Percentiles rank a stretch among this genome's conserved stretches.
These are phyloP conservation scores for Phoebastria nigripes DNA, from an alignment of 2,797 vertebrate genomes.

Conservation along the genomic window DNA sequence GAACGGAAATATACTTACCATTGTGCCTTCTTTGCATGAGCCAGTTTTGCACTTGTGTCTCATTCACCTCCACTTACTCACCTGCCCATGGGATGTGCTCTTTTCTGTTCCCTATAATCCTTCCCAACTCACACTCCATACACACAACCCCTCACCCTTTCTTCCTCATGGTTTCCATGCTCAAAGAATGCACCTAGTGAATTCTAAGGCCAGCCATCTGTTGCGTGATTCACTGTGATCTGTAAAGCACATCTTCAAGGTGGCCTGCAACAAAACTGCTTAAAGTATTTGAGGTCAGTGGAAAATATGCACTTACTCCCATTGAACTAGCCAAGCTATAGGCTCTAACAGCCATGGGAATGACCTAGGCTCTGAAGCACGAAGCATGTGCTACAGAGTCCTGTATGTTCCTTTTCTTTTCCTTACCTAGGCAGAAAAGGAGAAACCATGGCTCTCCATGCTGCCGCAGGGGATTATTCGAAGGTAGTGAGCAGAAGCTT, in stretches of 20 bases:
- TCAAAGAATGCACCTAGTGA: background rate
- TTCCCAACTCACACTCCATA: background rate
- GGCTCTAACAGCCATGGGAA: background rate
- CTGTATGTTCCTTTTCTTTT: background rate
- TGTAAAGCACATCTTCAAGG: background rate
- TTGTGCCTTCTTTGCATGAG: background rate
- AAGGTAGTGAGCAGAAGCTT: background rate
- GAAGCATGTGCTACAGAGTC: fast-evolving
- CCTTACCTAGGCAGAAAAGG: background rate
- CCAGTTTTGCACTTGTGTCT: background rate
- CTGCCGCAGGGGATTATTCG: background rate
- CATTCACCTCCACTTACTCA: background rate
- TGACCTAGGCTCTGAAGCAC: background rate
- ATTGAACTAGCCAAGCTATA: fast-evolving
- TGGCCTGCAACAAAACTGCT: background rate
- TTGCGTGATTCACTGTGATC: background rate
- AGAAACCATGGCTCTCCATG: background rate
- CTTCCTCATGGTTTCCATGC: background rate
- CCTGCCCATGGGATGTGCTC: background rate
- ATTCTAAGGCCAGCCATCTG: background rate
- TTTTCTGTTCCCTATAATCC: background rate
- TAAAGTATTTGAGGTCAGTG: background rate
- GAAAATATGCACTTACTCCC: background rate
- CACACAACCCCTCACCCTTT: background rate
- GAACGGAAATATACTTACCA: background rate